These are phyloP conservation scores for Gadopsis marmoratus DNA, from an alignment of 2,797 vertebrate genomes.

Conservation along the genomic window DNA sequence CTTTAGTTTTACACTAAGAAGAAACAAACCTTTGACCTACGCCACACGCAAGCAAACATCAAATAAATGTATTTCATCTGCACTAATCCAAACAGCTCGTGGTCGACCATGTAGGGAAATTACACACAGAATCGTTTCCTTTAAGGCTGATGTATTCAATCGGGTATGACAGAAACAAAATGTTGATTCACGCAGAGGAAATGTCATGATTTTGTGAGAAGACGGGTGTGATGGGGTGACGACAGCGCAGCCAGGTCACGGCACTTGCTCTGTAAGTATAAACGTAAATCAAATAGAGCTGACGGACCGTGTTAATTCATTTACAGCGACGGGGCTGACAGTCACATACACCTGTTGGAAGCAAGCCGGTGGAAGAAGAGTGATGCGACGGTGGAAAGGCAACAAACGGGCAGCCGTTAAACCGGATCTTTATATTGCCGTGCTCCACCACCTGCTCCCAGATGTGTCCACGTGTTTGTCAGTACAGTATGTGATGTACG, in stretches of 20 bases:
- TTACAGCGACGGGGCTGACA: not conserved
- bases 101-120: conserved; percentile 9
- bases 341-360: conserved; percentile 12
- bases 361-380: conserved; percentile 9
- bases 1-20: conserved; percentile 35
- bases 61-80: conserved; percentile 35
- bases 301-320: not conserved
- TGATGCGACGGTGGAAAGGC: conserved; percentile 19
- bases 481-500: not conserved
- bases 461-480: not conserved
- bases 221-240: not conserved
- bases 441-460: not conserved
- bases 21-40: conserved; percentile 45
- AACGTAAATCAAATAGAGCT: conserved; percentile 14
- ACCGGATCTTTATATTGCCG: not conserved
- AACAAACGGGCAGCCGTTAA: not conserved
- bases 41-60: conserved; percentile 41
- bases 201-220: not conserved
- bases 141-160: conserved; percentile 65
- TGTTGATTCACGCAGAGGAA: not conserved
- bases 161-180: not conserved
- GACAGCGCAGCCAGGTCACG: conserved; percentile 35
- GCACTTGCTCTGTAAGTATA: conserved; percentile 44
- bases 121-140: conserved; percentile 18
- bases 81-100: conserved; percentile 22